phyloP scores from a whole-genome alignment of 2,888 invertebrate species.

The Pristionchus arcanus region DNA sequence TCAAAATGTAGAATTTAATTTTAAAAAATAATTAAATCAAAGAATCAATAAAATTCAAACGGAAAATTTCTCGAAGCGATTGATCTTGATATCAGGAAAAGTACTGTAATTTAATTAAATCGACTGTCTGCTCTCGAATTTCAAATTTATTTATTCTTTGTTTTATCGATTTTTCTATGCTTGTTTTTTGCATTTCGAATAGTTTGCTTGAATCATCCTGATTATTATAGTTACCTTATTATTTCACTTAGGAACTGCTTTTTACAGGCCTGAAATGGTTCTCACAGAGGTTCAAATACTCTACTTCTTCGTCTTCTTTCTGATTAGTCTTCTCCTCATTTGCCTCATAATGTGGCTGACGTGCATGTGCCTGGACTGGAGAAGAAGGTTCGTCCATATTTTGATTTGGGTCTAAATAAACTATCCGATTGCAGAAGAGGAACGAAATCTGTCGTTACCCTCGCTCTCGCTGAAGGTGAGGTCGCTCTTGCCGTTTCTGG shows the following conservation, averaged over 20 bases:
- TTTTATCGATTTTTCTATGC: not conserved
- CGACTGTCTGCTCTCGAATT: not conserved
- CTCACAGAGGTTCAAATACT: constrained; percentile 19
- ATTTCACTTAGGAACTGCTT: not conserved
- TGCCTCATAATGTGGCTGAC: constrained; percentile 45
- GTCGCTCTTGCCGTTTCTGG: not conserved
- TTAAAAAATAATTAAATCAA: not conserved
- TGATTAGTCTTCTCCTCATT: constrained; percentile 21
- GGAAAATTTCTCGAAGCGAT: not conserved
- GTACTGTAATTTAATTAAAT: not conserved
- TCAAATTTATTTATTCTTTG: not conserved
- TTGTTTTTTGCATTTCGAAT: not conserved
- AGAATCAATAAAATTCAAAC: not conserved
- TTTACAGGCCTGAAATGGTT: constrained; percentile 22
- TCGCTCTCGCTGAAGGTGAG: constrained; percentile 42
- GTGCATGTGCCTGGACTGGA: constrained; percentile 48
- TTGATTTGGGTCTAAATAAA: not conserved
- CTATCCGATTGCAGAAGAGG: not conserved
- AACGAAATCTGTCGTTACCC: constrained; percentile 39
- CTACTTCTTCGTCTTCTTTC: constrained; percentile 31
- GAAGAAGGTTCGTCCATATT: constrained; percentile 22
- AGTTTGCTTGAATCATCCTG: too few relatives aligned
- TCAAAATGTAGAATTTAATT: not conserved
- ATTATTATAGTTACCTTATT: not conserved
- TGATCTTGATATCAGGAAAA: not conserved